These are phyloP conservation scores for Sterrhoptilus dennistouni DNA, from an alignment of 2,113 vertebrate genomes.

Conservation along the genomic window DNA sequence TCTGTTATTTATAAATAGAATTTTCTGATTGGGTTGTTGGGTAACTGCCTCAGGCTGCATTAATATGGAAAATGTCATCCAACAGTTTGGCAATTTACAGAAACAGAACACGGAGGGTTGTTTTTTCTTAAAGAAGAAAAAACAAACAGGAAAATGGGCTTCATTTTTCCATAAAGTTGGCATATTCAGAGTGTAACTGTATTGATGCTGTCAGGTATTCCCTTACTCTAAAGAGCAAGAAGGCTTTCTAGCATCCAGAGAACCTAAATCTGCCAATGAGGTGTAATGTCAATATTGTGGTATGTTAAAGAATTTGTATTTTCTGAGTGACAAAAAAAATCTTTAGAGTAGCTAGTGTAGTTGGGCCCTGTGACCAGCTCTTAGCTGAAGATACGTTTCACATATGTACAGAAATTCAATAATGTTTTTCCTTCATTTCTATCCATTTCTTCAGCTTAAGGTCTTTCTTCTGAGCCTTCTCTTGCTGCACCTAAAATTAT, in stretches of 20 bases:
- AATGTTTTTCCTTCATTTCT: background rate
- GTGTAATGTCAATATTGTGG: background rate
- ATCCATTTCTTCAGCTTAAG: background rate
- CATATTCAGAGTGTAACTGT: background rate
- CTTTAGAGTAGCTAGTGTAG: background rate
- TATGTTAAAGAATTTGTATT: background rate
- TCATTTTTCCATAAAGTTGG: background rate
- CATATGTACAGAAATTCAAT: background rate
- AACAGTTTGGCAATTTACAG: background rate
- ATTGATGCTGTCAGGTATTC: background rate
- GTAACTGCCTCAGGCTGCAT: background rate
- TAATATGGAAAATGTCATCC: slow-evolving; percentile 25
- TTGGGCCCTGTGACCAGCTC: background rate
- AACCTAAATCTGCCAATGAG: background rate
- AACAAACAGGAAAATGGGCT: background rate
- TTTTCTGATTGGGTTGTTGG: background rate
- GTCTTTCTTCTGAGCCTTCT: background rate
- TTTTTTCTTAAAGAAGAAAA: background rate
- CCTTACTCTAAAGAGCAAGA: background rate
- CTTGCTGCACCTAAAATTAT: background rate
- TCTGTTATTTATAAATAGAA: background rate
- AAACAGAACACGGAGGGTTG: background rate
- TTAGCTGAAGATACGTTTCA: background rate
- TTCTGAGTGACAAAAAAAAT: background rate
- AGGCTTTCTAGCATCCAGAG: background rate